phyloP scores from a whole-genome alignment of 2,888 invertebrate species.

The Amphipyra berbera region DNA sequence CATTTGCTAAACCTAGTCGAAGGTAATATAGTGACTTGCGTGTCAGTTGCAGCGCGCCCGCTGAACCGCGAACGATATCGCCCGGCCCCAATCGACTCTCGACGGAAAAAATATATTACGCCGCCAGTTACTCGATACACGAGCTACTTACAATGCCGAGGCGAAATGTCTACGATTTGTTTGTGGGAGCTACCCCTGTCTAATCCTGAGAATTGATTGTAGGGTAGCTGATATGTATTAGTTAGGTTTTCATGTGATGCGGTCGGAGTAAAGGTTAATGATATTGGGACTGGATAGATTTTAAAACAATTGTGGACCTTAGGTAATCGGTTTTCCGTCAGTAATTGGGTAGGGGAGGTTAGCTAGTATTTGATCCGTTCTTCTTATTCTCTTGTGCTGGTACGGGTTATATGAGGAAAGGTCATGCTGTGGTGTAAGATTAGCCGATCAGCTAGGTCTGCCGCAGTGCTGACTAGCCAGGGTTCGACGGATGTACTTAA shows the following conservation, averaged over 20 bases:
- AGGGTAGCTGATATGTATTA: conserved; percentile 30
- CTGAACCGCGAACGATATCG: conserved; percentile 68
- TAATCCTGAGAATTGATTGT: conserved; percentile 52
- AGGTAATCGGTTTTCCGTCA: conserved; percentile 6
- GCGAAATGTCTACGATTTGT: conserved; percentile 57
- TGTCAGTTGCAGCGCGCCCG: conserved; percentile 72
- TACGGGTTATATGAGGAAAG: no score
- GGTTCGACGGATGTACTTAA: no score
- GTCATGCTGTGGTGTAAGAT: no score
- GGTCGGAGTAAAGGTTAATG: conserved; percentile 25
- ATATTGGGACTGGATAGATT: conserved; percentile 8
- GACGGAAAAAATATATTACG: conserved; percentile 61
- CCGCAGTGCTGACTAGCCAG: no score
- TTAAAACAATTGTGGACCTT: conserved; percentile 6
- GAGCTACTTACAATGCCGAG: conserved; percentile 29
- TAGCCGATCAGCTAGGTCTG: no score
- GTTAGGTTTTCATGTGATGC: conserved; percentile 20
- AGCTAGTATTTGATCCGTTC: not conserved
- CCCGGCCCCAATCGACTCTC: conserved; percentile 64
- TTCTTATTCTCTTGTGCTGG: no score
- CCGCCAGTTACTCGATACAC: conserved; percentile 43
- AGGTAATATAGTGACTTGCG: conserved; percentile 57
- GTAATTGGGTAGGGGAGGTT: conserved; percentile 25
- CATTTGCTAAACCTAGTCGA: conserved; percentile 44
- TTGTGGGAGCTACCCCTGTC: conserved; percentile 41